Percentiles rank a stretch among this genome's conserved stretches.
Evolutionary conservation across 2,888 invertebrate genomes (phyloP).

Genomic region (Thecocarcelia acutangulata): DNA sequence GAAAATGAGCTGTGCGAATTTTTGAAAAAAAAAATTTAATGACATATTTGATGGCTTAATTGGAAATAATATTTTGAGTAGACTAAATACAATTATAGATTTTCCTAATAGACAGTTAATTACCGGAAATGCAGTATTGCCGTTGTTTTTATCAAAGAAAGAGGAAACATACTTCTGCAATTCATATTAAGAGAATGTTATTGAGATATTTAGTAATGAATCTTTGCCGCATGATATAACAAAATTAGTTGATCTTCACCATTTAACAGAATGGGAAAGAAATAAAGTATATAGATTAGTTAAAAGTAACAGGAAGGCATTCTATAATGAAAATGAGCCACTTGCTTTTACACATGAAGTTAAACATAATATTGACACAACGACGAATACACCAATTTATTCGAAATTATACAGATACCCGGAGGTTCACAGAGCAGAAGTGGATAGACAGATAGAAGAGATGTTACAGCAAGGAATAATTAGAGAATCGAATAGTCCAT

Average conservation of each 20-base stretch:
- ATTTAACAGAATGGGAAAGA: conserved; percentile 3
- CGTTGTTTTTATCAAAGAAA: neutral
- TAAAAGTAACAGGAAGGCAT: neutral
- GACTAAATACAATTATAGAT: conserved; percentile 10
- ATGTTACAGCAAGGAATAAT: conserved; percentile 17
- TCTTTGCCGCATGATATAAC: neutral
- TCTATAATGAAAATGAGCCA: neutral
- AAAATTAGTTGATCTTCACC: neutral
- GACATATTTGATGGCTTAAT: conserved; percentile 1
- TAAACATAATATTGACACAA: conserved; percentile 13
- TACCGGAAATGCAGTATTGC: neutral
- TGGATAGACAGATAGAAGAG: conserved; percentile 1
- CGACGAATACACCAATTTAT: neutral
- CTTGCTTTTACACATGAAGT: conserved; percentile 1
- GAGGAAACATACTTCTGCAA: neutral
- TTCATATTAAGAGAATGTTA: neutral
- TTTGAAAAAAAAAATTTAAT: conserved; percentile 11
- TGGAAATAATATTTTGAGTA: conserved; percentile 18
- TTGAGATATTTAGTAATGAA: neutral
- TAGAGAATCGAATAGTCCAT: conserved; percentile 1
- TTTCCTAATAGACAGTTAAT: conserved; percentile 3
- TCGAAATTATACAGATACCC: neutral
- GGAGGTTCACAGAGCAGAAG: conserved; percentile 8
- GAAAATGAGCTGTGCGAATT: too few species aligned
- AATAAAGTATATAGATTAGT: neutral